These are phyloP conservation scores for Drosophila prostipennis DNA, from an alignment of 2,888 invertebrate species.

Conservation along the genomic window DNA sequence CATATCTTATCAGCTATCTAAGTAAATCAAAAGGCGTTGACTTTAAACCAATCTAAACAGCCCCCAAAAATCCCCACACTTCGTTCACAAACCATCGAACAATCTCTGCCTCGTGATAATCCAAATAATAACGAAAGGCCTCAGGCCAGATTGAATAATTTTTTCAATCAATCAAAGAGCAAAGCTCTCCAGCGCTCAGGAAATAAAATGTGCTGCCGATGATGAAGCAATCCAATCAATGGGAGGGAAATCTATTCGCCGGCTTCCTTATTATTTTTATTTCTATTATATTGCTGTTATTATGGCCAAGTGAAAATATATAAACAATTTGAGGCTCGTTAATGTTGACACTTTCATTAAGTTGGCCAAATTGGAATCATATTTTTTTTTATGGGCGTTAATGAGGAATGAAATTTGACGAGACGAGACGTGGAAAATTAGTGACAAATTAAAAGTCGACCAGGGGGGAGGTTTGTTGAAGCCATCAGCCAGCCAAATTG, in stretches of 20 bases:
- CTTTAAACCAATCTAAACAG: background rate
- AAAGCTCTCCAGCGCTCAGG: conserved; percentile 48
- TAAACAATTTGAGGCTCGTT: conserved; percentile 81
- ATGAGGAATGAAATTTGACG: conserved; percentile 76
- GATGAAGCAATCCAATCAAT: conserved; percentile 78
- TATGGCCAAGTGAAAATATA: conserved; percentile 65
- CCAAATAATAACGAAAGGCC: conserved; percentile 51
- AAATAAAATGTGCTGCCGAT: conserved; percentile 2
- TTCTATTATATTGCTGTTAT: conserved; percentile 30
- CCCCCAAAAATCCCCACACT: background rate
- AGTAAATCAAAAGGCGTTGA: background rate
- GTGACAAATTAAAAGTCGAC: conserved; percentile 80
- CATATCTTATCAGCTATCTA: background rate
- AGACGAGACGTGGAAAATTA: conserved; percentile 71
- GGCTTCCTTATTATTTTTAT: conserved; percentile 26
- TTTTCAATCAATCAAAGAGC: conserved; percentile 81
- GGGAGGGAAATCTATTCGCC: conserved; percentile 59
- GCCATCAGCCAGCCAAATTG: conserved; percentile 55
- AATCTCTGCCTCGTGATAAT: conserved; percentile 31
- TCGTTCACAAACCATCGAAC: background rate
- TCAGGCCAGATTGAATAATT: conserved; percentile 74
- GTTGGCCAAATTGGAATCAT: conserved; percentile 66
- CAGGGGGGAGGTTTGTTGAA: conserved; percentile 36
- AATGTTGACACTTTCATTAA: conserved; percentile 81
- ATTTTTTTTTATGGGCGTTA: conserved; percentile 61